These are phyloP conservation scores for Diplodus sargus DNA, from an alignment of 2,797 vertebrate genomes.

Conservation along the genomic window DNA sequence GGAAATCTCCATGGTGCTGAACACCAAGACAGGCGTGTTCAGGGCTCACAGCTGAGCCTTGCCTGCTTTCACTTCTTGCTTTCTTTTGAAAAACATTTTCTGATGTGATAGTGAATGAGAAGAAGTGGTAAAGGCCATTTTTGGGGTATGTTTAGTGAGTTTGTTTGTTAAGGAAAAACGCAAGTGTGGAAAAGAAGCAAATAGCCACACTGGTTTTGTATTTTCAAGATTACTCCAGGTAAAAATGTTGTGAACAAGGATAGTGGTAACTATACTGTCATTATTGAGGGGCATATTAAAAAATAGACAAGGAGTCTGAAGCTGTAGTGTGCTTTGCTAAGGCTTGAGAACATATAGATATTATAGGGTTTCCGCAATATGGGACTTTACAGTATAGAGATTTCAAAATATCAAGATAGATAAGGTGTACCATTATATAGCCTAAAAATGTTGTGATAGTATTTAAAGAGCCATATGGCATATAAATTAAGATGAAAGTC, in stretches of 20 bases:
- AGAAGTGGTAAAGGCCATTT: neutral
- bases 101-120: neutral
- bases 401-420: too few species aligned
- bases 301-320: neutral
- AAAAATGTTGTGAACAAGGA: neutral
- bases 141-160: neutral
- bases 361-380: too few species aligned
- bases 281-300: neutral
- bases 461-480: too few species aligned
- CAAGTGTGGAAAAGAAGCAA: neutral
- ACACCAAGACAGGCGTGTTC: constrained; percentile 27
- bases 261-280: neutral
- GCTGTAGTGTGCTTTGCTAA: too few species aligned
- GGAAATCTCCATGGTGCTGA: constrained; percentile 74
- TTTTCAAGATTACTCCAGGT: neutral
- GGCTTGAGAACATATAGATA: too few species aligned
- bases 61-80: neutral
- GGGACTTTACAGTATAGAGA: neutral
- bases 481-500: too few species aligned
- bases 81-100: neutral
- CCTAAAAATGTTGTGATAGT: too few species aligned
- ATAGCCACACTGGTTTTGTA: neutral
- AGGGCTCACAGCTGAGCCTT: constrained; percentile 34
- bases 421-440: too few species aligned
- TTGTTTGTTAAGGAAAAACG: neutral